Base-by-base conservation (phyloP, 2,113 vertebrate genomes). In the Hemichromis elongatus region DNA sequence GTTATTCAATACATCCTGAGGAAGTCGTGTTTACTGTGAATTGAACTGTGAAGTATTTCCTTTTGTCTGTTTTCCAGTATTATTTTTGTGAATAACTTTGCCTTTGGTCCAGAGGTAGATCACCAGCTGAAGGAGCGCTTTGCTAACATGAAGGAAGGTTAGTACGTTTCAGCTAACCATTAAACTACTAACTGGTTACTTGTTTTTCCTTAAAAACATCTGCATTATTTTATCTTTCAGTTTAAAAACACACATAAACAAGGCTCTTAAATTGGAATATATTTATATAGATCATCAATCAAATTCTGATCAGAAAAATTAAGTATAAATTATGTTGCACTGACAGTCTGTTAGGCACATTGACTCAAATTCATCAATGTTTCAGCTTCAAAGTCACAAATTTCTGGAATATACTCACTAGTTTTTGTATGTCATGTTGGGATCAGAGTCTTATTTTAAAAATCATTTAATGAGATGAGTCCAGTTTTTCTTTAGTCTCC, bases 41-140 rank as follows among this genome's bases (percentile, higher is more conserved):
- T n/a, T 50, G 45, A 75, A 50, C 70, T 75, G 59, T 93, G 50
- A 96, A 94, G 83, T 93, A 92, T 97, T 24, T 93, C 95, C 37
- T 96, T 89, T 35, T 90, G 45, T 91, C 61, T 94, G 83, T 93
- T 47, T 92, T 93, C 3, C 92, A 99, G 99, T 96, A 99, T 99
- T 96, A 98, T 99, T 95, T 99, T 99, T 97, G 99, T 99, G 96
- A 99, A 99, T 97, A 99, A 99, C 93, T 99, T 99, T 97, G 99
- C 99, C 97, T 99, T 99, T 93, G 99, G 99, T 95, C 99, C 98
- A 92, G 99, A 99, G 95, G 99, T 99, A 96, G 99, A 99, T 97
- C 99, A 99, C 96, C 99, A 99, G 94, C 96, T 99, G 96, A 99
- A 99, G 97, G 99, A 99, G 90, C 96, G 99, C 55, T 99, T 99